Base-by-base conservation (phyloP, 1,140 invertebrate species). In the Anoplolepis gracilipes region DNA sequence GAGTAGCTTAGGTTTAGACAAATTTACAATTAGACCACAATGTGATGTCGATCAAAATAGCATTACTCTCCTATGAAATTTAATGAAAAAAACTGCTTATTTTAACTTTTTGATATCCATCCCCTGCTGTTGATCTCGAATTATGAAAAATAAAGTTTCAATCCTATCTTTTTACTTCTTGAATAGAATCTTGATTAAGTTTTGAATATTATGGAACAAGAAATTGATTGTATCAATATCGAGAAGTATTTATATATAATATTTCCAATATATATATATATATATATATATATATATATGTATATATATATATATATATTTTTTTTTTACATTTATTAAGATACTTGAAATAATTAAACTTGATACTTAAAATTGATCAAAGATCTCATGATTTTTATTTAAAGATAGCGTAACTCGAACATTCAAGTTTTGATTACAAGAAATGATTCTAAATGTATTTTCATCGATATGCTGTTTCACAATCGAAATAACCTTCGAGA, bases 11-110 rank as follows among this genome's bases (percentile, higher is more conserved):
- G 85, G 89, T 94, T 92, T 93, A 94, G 92, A 93, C 91, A 19
- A 5, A 49, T 49, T 49, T n/a, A n/a, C n/a, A n/a, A n/a, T n/a
- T 16, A 49, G 4, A 19, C 86, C 67, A 49, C 61, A 86, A 87
- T 67, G 61, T 88, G 85, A 82, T 90, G 85, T 79, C 90, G 92
- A 93, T 93, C 90, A 87, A 92, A 93, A 94, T 94, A 93, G 91
- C 91, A 61, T 42, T 59, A 53, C 78, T 49, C 88, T 89, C 85
- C 84, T 61, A 22, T 28, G 22, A 55, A 73, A 39, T 70, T 65
- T 46, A 33, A 19, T 78, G 46, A 59, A 84, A 90, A 88, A 87
- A 76, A 81, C 25, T 55, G 78, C 90, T 92, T 92, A 91, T 92
- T 93, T 93, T 88, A 61, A 89, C 78, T 79, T 61, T 70, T 86